These are phyloP conservation scores for Haemorhous mexicanus DNA, from an alignment of 2,113 vertebrate species.

Conservation along the genomic window DNA sequence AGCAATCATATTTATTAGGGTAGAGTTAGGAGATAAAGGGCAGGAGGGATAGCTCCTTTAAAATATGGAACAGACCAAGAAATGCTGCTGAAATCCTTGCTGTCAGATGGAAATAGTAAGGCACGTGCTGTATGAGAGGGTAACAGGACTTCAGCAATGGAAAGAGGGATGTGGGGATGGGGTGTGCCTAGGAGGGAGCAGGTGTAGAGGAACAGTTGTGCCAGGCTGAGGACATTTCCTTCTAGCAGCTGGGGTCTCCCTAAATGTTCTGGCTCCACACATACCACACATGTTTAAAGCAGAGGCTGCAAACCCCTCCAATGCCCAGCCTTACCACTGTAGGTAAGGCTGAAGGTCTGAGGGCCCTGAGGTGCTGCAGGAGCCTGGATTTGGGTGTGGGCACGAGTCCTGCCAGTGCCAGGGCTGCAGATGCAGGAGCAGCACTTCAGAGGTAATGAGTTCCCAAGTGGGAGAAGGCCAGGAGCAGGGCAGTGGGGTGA, in stretches of 20 bases:
- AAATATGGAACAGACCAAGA: not conserved
- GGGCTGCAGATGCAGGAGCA: not conserved
- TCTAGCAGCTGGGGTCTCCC: not conserved
- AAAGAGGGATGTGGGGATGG: not conserved
- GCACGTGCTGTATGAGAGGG: not conserved
- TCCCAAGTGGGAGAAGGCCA: not conserved
- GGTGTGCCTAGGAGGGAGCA: not conserved
- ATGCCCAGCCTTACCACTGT: not conserved
- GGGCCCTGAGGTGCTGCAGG: not conserved
- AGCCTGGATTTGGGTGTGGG: not conserved
- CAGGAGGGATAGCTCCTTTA: not conserved
- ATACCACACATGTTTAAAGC: not conserved
- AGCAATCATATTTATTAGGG: constrained; percentile 31
- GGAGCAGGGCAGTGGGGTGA: not conserved
- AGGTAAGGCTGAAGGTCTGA: rapidly evolving
- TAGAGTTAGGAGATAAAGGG: not conserved
- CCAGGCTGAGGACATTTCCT: not conserved
- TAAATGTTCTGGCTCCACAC: not conserved
- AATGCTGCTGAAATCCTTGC: not conserved
- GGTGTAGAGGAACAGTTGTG: not conserved
- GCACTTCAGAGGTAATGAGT: rapidly evolving
- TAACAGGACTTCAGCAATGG: not conserved
- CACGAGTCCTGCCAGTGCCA: rapidly evolving
- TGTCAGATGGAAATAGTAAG: not conserved
- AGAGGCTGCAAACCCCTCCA: not conserved